A percentile compares a stretch with the other conserved stretches of the same genome.
phyloP scores from a whole-genome alignment of 2,797 vertebrate genomes.

The Poeciliopsis turneri region DNA sequence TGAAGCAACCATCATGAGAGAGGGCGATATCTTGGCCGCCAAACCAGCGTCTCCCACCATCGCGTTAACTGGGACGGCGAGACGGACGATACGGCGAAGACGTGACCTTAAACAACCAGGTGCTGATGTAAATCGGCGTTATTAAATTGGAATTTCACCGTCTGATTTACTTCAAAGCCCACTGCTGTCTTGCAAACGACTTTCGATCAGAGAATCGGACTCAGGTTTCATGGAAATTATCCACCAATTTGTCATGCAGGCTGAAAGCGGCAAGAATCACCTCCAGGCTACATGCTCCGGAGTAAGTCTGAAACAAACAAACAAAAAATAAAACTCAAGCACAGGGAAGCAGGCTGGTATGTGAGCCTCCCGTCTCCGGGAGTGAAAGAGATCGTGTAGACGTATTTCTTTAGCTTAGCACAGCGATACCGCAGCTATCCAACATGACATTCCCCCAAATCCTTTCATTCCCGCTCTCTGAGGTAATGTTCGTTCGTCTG shows the following conservation, averaged over 20 bases:
- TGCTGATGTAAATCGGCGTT: conserved; percentile 33
- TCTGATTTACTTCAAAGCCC: conserved; percentile 36
- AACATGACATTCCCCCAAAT: conserved; percentile 34
- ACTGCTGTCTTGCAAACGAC: conserved; percentile 7
- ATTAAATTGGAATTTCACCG: conserved; percentile 12
- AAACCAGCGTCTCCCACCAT: no score
- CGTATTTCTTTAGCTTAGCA: conserved; percentile 53
- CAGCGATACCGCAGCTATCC: conserved; percentile 47
- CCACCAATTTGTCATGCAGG: conserved; percentile 46
- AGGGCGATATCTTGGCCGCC: no score
- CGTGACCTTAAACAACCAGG: background rate
- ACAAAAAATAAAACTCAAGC: conserved; percentile 53
- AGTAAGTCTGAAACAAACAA: conserved; percentile 23
- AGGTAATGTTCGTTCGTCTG: conserved; percentile 15
- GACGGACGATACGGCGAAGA: no score
- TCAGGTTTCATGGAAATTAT: conserved; percentile 57
- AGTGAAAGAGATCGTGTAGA: conserved; percentile 25
- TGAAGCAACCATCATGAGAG: no score
- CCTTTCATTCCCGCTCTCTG: conserved; percentile 11
- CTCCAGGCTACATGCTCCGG: conserved; percentile 27
- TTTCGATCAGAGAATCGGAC: conserved; percentile 9
- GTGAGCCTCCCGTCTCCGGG: conserved; percentile 14
- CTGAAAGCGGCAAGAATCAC: conserved; percentile 40
- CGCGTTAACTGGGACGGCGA: no score
- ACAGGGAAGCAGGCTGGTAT: conserved; percentile 19